Conservation (phyloP, 2,888 invertebrate species). For the Fragum fragum region DNA sequence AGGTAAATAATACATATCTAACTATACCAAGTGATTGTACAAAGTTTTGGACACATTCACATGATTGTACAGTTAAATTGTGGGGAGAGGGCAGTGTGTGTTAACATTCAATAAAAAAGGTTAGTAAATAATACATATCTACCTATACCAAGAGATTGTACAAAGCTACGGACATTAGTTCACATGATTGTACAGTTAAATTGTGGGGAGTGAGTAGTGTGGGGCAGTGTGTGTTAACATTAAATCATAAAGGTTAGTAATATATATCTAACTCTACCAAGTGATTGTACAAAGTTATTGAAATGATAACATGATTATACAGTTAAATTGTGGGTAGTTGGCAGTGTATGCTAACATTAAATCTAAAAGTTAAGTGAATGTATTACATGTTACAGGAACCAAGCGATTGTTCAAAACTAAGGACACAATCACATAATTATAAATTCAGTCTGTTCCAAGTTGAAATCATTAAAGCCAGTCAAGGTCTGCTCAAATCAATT, state of each 20-base stretch:
- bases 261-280: slow-evolving; percentile 91
- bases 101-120: slow-evolving; percentile 1
- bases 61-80: slow-evolving; percentile 91
- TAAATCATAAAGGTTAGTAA: slow-evolving; percentile 1
- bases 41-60: slow-evolving; percentile 92
- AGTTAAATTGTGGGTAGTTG: slow-evolving; percentile 94
- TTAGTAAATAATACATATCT: not conserved
- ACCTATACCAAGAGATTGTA: too few relatives aligned
- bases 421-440: too few relatives aligned
- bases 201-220: not conserved
- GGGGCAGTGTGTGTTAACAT: not conserved
- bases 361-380: slow-evolving; percentile 91
- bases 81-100: slow-evolving; percentile 89
- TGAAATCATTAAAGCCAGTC: too few relatives aligned
- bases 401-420: too few relatives aligned
- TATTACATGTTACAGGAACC: too few relatives aligned
- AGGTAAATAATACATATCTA: slow-evolving; percentile 87
- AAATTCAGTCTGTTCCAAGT: too few relatives aligned
- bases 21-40: slow-evolving; percentile 92
- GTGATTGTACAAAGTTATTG: slow-evolving; percentile 91
- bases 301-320: slow-evolving; percentile 93
- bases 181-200: not conserved
- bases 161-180: not conserved
- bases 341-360: slow-evolving; percentile 91
- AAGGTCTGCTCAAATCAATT: too few relatives aligned